Evolutionary conservation across 2,888 invertebrate species (phyloP).

Genomic region (Sericinus montela): DNA sequence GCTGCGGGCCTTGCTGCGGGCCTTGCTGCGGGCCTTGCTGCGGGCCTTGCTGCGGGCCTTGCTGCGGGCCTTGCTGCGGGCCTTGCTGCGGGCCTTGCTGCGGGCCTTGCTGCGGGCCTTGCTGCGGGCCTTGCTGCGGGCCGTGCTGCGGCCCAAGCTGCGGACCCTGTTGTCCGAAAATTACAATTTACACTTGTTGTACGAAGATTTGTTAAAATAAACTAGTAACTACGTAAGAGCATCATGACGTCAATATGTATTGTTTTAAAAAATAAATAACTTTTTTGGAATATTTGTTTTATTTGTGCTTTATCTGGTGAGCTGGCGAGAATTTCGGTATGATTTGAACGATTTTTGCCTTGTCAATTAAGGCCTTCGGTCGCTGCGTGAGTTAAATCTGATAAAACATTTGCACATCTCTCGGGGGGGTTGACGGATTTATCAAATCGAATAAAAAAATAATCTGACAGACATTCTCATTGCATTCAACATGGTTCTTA

Average conservation of each 20-base stretch:
- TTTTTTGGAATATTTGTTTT: too few species aligned
- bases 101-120: slow-evolving; percentile 29
- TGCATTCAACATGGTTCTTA: too few species aligned
- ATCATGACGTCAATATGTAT: neutral
- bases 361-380: too few species aligned
- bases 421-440: too few species aligned
- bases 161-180: slow-evolving; percentile 46
- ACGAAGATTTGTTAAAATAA: slow-evolving; percentile 61
- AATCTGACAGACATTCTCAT: too few species aligned
- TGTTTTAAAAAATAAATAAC: neutral
- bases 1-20: slow-evolving; percentile 37
- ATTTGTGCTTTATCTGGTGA: too few species aligned
- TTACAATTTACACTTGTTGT: slow-evolving; percentile 68
- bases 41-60: slow-evolving; percentile 42
- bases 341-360: too few species aligned
- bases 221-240: neutral
- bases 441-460: too few species aligned
- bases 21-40: neutral
- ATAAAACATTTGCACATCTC: too few species aligned
- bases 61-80: slow-evolving; percentile 37
- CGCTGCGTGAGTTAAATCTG: too few species aligned
- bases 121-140: neutral
- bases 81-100: neutral
- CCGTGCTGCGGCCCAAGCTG: slow-evolving; percentile 47
- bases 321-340: too few species aligned